These are phyloP conservation scores for Passer domesticus DNA, from an alignment of 2,113 vertebrate genomes.

Conservation along the genomic window DNA sequence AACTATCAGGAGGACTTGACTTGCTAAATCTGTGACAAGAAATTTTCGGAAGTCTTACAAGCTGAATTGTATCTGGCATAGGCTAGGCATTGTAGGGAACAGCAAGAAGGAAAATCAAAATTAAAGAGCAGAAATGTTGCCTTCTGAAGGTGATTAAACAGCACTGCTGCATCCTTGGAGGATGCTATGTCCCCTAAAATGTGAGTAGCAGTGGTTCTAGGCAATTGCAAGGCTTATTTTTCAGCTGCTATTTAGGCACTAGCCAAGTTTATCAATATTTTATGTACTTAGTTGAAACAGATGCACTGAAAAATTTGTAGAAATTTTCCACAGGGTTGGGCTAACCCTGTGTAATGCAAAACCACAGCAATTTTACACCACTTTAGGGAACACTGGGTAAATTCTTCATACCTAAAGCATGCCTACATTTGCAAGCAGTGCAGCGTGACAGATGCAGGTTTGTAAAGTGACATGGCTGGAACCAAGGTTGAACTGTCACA, in stretches of 20 bases:
- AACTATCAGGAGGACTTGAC: not conserved
- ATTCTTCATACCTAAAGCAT: not conserved
- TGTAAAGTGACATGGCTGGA: not conserved
- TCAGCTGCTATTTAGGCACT: not conserved
- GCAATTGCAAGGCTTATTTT: not conserved
- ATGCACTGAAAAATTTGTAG: not conserved
- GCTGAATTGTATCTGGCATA: not conserved
- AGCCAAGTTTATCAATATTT: not conserved
- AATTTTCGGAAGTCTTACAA: not conserved
- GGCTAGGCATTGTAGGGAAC: not conserved
- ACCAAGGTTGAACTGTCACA: fast-evolving
- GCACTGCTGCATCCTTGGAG: not conserved
- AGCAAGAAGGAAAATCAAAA: not conserved
- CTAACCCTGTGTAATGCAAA: not conserved
- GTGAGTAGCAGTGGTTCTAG: not conserved
- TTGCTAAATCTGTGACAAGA: not conserved
- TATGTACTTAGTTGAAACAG: not conserved
- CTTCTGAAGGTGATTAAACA: not conserved
- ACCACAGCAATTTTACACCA: not conserved
- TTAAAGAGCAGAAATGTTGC: not conserved
- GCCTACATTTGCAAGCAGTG: not conserved
- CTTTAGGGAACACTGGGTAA: not conserved
- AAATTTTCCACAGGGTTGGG: not conserved
- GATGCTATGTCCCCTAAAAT: not conserved
- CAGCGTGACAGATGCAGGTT: not conserved